Evolutionary conservation across 2,797 vertebrate genomes (phyloP).

Genomic region (Sitta carolinensis): DNA sequence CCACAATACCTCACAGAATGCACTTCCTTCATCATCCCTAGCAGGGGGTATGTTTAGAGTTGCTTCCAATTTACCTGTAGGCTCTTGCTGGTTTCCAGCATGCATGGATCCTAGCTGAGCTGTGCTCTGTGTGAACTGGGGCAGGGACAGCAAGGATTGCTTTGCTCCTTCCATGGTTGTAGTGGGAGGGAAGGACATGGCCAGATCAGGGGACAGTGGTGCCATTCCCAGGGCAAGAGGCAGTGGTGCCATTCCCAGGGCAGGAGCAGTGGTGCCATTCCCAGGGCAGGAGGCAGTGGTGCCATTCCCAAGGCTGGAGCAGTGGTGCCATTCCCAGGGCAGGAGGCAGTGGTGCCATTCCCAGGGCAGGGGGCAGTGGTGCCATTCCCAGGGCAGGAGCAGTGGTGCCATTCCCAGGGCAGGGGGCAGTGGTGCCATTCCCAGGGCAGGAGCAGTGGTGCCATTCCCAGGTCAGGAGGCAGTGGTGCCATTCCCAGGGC

Average conservation of each 20-base stretch:
- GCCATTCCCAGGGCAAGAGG: not conserved
- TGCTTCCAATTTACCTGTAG: not conserved
- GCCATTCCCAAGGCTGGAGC: not conserved
- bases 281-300: not conserved
- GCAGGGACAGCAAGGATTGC: not conserved
- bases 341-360: not conserved
- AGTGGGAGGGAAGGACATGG: not conserved
- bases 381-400: not conserved
- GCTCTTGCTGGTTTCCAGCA: not conserved
- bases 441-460: not conserved
- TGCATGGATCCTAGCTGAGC: fast-evolving
- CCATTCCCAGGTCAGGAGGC: not conserved
- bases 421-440: not conserved
- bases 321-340: not conserved
- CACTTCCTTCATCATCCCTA: not conserved
- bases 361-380: not conserved
- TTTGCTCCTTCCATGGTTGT: not conserved
- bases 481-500: not conserved
- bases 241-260: no score
- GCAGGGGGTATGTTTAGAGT: not conserved
- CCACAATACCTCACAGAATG: not conserved
- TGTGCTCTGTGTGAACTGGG: not conserved
- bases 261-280: not conserved
- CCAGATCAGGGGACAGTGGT: not conserved
- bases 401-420: not conserved